Percentiles rank a stretch among this genome's conserved stretches.
These are phyloP conservation scores for Falco novaeseelandiae DNA, from an alignment of 2,797 vertebrate species.

Conservation along the genomic window DNA sequence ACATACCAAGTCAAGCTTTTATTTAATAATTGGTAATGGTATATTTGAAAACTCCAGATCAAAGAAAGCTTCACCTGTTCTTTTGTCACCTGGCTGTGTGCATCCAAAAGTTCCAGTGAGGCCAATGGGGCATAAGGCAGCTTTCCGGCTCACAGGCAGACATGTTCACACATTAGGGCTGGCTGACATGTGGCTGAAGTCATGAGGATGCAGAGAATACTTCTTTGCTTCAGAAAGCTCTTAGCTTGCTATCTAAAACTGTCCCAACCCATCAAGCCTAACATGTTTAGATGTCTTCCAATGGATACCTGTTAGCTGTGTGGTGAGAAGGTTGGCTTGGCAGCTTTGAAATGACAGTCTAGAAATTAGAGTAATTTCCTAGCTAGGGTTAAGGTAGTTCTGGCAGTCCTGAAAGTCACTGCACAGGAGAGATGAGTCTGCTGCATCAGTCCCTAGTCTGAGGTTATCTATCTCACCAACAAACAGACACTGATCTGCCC, in stretches of 20 bases:
- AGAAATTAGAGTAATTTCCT: constrained; percentile 73
- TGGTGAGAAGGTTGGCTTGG: constrained; percentile 68
- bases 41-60: constrained; percentile 22
- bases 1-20: not conserved
- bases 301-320: constrained; percentile 30
- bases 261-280: constrained; percentile 51
- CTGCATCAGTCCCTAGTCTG: constrained; percentile 59
- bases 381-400: constrained; percentile 65
- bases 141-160: not conserved
- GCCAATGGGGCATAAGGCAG: not conserved
- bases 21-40: not conserved
- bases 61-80: not conserved
- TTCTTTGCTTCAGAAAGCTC: constrained; percentile 30
- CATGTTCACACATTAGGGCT: not conserved
- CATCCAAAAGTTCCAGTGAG: not conserved
- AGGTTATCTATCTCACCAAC: constrained; percentile 36
- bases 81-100: not conserved
- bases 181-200: constrained; percentile 14
- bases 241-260: constrained; percentile 62
- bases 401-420: constrained; percentile 48
- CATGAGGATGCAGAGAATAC: not conserved
- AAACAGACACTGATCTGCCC: constrained; percentile 19
- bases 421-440: not conserved
- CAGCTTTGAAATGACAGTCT: constrained; percentile 70
- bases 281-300: constrained; percentile 61